Conservation (phyloP, 1,140 invertebrate genomes). For the Drosophila navojoa region DNA sequence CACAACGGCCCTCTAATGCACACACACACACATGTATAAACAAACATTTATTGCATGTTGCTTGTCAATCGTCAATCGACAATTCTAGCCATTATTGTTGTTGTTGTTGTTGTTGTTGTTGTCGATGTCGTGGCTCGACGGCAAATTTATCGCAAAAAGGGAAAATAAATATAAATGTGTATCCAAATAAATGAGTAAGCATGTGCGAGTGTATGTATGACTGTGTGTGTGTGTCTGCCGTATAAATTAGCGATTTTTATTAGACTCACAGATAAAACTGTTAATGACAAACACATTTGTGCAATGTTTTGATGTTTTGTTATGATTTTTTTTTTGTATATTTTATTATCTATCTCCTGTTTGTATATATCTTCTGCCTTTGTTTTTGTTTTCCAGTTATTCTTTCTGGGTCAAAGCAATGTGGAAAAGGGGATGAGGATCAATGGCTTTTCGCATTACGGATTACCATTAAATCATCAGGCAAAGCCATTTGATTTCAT, state of each 20-base stretch:
- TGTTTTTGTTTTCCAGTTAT: background rate
- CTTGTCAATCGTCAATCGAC: slow-evolving; percentile 37
- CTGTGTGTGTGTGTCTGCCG: slow-evolving; percentile 10
- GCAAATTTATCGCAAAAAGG: slow-evolving; percentile 59
- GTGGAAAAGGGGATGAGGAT: slow-evolving; percentile 3
- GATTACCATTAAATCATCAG: slow-evolving; percentile 14
- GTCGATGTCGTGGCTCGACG: slow-evolving; percentile 49
- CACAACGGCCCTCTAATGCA: slow-evolving; percentile 5
- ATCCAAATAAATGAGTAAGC: slow-evolving; percentile 64
- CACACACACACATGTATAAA: slow-evolving; percentile 1
- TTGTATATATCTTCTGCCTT: background rate
- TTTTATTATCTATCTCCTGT: background rate
- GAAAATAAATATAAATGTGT: slow-evolving; percentile 60
- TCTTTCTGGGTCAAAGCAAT: slow-evolving; percentile 1
- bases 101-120: slow-evolving; percentile 37
- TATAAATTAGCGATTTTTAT: slow-evolving; percentile 58
- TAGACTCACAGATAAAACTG: slow-evolving; percentile 38
- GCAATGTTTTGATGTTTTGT: slow-evolving; percentile 30
- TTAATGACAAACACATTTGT: slow-evolving; percentile 55
- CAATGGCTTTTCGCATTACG: background rate
- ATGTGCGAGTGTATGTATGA: slow-evolving; percentile 25
- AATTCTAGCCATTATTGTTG: slow-evolving; percentile 30
- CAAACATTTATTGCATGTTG: slow-evolving; percentile 41
- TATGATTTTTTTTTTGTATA: slow-evolving; percentile 26
- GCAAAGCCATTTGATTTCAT: slow-evolving; percentile 7